Percentiles rank a stretch among this genome's conserved stretches.
Evolutionary conservation across 2,113 vertebrate genomes (phyloP).

Genomic region (Varanus komodoensis): DNA sequence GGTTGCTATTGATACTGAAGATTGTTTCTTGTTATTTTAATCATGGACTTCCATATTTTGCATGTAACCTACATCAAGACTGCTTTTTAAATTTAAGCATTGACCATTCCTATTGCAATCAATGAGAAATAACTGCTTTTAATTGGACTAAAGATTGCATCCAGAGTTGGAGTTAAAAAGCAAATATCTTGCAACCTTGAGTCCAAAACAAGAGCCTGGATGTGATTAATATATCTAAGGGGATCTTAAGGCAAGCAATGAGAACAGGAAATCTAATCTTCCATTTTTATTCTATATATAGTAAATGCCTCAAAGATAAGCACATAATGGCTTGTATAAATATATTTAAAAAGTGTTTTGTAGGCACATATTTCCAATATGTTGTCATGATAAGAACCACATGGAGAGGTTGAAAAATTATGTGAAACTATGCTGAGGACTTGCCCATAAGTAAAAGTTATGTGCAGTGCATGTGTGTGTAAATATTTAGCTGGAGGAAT

Average conservation of each 20-base stretch:
- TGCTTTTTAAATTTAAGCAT: background rate
- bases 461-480: constrained; percentile 46
- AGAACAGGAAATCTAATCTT: constrained; percentile 60
- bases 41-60: too few species aligned
- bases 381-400: constrained; percentile 76
- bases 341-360: constrained; percentile 69
- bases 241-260: constrained; percentile 36
- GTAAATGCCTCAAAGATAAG: constrained; percentile 63
- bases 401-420: constrained; percentile 73
- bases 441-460: constrained; percentile 64
- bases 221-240: constrained; percentile 41
- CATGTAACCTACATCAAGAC: background rate
- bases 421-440: constrained; percentile 64
- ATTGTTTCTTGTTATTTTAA: too few species aligned
- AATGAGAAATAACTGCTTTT: background rate
- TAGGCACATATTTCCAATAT: constrained; percentile 72
- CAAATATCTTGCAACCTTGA: constrained; percentile 32
- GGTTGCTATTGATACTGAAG: too few species aligned
- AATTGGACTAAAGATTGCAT: background rate
- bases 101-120: background rate
- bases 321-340: constrained; percentile 66
- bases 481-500: constrained; percentile 75
- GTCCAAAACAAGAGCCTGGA: constrained; percentile 38
- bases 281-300: constrained; percentile 68
- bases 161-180: background rate